Evolutionary conservation across 37 sponge, comb jelly and placozoan genomes (phyloP).

Genomic region (Geodia barretti): DNA sequence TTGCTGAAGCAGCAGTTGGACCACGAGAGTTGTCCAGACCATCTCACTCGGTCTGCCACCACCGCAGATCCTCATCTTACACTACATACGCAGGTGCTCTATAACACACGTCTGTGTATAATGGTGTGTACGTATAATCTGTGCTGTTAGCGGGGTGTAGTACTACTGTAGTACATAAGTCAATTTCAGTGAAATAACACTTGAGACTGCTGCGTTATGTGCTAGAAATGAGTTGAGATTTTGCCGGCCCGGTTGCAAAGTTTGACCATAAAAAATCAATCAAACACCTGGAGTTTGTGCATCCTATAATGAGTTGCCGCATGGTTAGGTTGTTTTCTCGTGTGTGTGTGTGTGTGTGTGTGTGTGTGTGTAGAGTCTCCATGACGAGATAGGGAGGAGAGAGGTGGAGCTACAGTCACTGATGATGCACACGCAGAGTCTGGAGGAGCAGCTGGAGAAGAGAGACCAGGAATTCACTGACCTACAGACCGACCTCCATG

Average conservation of each 20-base stretch:
- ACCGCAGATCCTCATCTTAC: neutral
- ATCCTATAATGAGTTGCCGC: too few species aligned
- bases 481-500: slow-evolving; percentile 43
- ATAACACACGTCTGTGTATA: slow-evolving; percentile 5
- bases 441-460: slow-evolving; percentile 62
- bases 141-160: neutral
- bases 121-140: neutral
- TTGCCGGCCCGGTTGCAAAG: too few species aligned
- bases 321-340: too few species aligned
- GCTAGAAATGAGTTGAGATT: too few species aligned
- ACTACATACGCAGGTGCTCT: neutral
- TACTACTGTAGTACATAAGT: neutral
- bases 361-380: neutral
- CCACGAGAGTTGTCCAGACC: neutral
- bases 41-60: neutral
- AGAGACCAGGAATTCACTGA: slow-evolving; percentile 28
- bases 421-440: slow-evolving; percentile 36
- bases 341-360: too few species aligned
- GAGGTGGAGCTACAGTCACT: slow-evolving; percentile 40
- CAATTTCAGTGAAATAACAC: too few species aligned
- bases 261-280: too few species aligned
- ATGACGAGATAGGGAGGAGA: slow-evolving; percentile 35
- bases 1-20: slow-evolving; percentile 5
- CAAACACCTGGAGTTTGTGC: too few species aligned
- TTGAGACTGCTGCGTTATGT: too few species aligned